These are phyloP conservation scores for Kradibia gibbosae DNA, from an alignment of 1,140 invertebrate species.

Conservation along the genomic window DNA sequence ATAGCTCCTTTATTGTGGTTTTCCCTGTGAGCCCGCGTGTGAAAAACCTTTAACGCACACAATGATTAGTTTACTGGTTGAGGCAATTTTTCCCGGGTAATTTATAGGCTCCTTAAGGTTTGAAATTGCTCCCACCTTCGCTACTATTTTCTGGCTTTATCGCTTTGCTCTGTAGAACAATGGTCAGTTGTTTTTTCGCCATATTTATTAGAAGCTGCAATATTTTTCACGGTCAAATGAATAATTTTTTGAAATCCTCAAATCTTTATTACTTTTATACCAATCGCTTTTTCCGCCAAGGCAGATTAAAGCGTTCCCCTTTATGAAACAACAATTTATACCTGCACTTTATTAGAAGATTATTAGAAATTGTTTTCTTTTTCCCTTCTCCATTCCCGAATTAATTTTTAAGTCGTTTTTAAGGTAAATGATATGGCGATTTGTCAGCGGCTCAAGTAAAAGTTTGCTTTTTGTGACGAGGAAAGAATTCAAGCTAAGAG, in stretches of 20 bases:
- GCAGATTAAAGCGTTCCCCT: neutral
- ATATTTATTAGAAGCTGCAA: neutral
- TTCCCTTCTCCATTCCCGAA: neutral
- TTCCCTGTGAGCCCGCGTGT: neutral
- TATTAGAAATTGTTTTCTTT: neutral
- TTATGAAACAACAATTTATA: neutral
- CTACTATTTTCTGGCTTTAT: neutral
- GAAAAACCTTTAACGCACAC: conserved; percentile 7
- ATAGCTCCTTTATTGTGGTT: conserved; percentile 27
- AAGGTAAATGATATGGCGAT: neutral
- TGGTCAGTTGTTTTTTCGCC: neutral
- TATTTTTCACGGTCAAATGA: neutral
- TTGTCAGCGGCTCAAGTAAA: neutral
- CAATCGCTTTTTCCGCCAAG: neutral
- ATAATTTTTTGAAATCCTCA: neutral
- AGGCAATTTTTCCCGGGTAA: neutral
- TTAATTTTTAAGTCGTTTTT: neutral
- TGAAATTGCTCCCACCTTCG: neutral
- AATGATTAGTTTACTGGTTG: neutral
- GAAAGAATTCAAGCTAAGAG: neutral
- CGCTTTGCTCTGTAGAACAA: neutral
- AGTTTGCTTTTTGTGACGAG: too few relatives aligned
- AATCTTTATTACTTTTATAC: neutral
- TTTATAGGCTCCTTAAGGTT: conserved; percentile 28
- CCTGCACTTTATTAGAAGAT: neutral